These are phyloP conservation scores for Epinotia bilunana DNA, from an alignment of 2,888 invertebrate genomes.

Conservation along the genomic window DNA sequence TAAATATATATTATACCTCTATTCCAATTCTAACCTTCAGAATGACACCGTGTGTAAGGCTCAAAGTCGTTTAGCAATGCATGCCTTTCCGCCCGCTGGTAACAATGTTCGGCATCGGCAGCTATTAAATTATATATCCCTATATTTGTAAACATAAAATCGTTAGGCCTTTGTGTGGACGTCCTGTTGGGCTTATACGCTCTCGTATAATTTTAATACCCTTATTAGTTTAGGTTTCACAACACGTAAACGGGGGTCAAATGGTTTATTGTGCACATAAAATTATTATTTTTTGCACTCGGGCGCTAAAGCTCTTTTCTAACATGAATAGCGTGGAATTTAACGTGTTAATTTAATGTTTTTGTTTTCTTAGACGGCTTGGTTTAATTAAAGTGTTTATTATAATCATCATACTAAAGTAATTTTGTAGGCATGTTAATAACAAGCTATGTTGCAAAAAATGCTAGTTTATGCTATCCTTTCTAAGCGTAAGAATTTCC, in stretches of 20 bases:
- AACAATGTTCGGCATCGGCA: conserved; percentile 56
- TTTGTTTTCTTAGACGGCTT: conserved; percentile 3
- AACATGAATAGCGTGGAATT: conserved; percentile 16
- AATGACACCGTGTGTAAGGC: conserved; percentile 43
- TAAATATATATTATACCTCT: neutral
- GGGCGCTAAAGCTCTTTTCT: conserved; percentile 36
- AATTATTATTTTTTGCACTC: conserved; percentile 58
- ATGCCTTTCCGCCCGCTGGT: conserved; percentile 27
- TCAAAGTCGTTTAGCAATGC: conserved; percentile 11
- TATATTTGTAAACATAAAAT: conserved; percentile 75
- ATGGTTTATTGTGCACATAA: conserved; percentile 66
- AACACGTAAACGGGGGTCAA: conserved; percentile 72
- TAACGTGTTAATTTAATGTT: conserved; percentile 11
- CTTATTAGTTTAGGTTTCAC: conserved; percentile 73
- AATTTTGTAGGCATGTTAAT: neutral
- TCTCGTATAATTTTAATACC: conserved; percentile 74
- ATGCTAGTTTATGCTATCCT: neutral
- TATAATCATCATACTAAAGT: neutral
- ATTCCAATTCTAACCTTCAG: neutral
- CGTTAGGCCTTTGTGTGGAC: conserved; percentile 69
- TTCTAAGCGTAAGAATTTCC: neutral
- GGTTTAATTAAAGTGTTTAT: conserved; percentile 12
- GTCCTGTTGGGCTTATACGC: conserved; percentile 59
- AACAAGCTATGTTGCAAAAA: neutral
- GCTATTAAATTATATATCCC: conserved; percentile 76